Evolutionary conservation across 37 sponge, comb jelly and placozoan genomes (phyloP).

Genomic region (Oscarella lobularis): DNA sequence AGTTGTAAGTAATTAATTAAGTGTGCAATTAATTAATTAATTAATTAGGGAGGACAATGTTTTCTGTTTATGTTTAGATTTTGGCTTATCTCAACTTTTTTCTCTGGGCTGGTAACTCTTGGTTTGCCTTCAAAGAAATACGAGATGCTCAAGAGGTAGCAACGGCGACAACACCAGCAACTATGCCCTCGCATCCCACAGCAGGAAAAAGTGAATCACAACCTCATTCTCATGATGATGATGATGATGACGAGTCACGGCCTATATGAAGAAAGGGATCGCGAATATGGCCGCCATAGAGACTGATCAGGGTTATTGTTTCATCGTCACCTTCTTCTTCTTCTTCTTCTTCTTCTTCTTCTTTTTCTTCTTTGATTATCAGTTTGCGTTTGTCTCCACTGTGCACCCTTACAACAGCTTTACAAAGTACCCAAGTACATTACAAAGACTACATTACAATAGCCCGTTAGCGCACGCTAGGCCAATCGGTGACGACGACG

Average conservation of each 20-base stretch:
- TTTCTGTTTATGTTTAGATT: not conserved
- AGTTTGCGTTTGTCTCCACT: not conserved
- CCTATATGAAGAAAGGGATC: too few species aligned
- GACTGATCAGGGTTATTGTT: too few species aligned
- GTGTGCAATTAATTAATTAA: not conserved
- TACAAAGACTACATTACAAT: too few species aligned
- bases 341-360: not conserved
- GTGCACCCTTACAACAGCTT: not conserved
- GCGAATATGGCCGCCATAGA: too few species aligned
- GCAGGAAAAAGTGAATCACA: not conserved
- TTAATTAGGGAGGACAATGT: not conserved
- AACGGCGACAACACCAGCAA: not conserved
- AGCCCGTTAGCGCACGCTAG: too few species aligned
- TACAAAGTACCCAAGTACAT: too few species aligned
- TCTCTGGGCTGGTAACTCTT: not conserved
- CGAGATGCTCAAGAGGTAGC: not conserved
- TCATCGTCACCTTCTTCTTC: too few species aligned
- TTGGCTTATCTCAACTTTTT: not conserved
- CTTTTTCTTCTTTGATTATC: not conserved
- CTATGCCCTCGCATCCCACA: not conserved
- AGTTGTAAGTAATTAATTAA: not conserved
- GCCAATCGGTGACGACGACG: too few species aligned
- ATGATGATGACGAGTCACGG: too few species aligned
- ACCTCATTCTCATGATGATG: not conserved
- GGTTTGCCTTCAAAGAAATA: not conserved